A percentile compares a stretch with the other conserved stretches of the same genome.
These are phyloP conservation scores for Mesoclemmys tuberculata DNA, from an alignment of 2,113 vertebrate species.

Conservation along the genomic window DNA sequence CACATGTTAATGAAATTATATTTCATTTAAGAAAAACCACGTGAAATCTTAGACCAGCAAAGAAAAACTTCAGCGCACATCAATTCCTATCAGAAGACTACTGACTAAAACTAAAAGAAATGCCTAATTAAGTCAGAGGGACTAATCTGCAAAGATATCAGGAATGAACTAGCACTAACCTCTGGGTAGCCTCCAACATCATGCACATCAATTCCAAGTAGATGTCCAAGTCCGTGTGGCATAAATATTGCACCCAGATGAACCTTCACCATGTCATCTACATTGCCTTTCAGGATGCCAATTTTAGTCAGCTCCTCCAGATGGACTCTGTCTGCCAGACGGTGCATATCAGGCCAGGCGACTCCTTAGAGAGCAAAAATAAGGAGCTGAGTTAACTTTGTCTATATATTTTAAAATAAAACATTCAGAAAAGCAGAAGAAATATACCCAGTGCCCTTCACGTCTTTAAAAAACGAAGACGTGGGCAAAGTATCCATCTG, in stretches of 20 bases:
- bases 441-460: not conserved
- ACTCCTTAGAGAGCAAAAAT: conserved; percentile 81
- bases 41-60: not conserved
- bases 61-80: not conserved
- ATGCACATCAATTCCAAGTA: conserved; percentile 96
- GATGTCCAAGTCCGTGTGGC: conserved; percentile 96
- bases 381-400: conserved; percentile 46
- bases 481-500: not conserved
- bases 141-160: conserved; percentile 8
- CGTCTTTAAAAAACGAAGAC: not conserved
- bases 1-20: not conserved
- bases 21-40: not conserved
- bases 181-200: conserved; percentile 97
- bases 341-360: conserved; percentile 95
- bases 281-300: conserved; percentile 85
- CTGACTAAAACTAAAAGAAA: not conserved
- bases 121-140: not conserved
- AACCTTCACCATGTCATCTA: conserved; percentile 93
- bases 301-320: conserved; percentile 91
- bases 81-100: not conserved
- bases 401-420: not conserved
- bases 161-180: conserved; percentile 78
- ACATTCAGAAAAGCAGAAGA: not conserved
- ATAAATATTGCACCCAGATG: conserved; percentile 94
- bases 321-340: conserved; percentile 90